Evolutionary conservation across 2,797 vertebrate genomes (phyloP).

Genomic region (Hoplostethus mediterraneus): DNA sequence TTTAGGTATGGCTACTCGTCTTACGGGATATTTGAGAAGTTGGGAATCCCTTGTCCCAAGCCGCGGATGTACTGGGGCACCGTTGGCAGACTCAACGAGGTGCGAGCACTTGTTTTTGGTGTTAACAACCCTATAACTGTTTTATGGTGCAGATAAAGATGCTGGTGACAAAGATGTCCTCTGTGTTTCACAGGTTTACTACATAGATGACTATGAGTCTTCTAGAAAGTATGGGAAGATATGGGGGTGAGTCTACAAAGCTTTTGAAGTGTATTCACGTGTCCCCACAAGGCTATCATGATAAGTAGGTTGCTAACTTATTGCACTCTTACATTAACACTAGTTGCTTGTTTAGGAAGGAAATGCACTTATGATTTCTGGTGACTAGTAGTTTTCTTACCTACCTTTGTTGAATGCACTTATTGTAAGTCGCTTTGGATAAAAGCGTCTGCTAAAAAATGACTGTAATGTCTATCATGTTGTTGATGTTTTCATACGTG

Average conservation of each 20-base stretch:
- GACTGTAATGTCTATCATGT: too few relatives aligned
- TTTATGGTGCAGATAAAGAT: background rate
- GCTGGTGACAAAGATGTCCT: background rate
- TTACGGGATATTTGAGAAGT: conserved; percentile 76
- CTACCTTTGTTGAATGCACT: too few relatives aligned
- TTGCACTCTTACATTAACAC: too few relatives aligned
- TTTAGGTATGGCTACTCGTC: conserved; percentile 80
- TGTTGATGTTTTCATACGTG: background rate
- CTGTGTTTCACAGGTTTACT: conserved; percentile 63
- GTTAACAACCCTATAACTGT: background rate
- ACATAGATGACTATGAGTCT: conserved; percentile 23
- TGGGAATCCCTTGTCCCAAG: conserved; percentile 78
- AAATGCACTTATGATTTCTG: too few relatives aligned
- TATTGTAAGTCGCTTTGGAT: too few relatives aligned
- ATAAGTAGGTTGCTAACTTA: too few relatives aligned
- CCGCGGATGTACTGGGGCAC: conserved; percentile 79
- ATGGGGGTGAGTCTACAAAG: conserved; percentile 69
- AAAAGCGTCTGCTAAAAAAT: too few relatives aligned
- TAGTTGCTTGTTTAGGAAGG: too few relatives aligned
- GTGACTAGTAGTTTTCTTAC: too few relatives aligned
- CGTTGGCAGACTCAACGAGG: conserved; percentile 45
- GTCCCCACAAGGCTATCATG: background rate
- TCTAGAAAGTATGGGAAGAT: conserved; percentile 65
- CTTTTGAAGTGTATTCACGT: background rate
- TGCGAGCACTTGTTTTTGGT: conserved; percentile 32